These are phyloP conservation scores for Balanococcus diminutus DNA, from an alignment of 2,888 invertebrate species.

Conservation along the genomic window DNA sequence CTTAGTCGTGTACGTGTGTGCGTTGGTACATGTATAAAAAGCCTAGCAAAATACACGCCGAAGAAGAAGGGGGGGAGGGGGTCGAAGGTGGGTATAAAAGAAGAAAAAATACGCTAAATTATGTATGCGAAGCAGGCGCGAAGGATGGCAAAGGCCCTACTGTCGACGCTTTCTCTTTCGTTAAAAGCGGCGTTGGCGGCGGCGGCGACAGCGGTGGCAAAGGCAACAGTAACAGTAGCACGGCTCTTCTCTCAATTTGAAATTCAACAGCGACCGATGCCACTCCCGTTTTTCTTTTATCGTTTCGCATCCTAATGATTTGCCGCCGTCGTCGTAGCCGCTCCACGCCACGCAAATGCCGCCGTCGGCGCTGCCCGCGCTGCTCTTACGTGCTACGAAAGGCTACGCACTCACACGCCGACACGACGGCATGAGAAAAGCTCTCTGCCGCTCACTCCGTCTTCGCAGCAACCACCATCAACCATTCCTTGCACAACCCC, in stretches of 20 bases:
- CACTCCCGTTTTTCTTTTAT: conserved; percentile 54
- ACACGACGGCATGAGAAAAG: not conserved
- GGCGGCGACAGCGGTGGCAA: no score
- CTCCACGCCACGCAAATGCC: not conserved
- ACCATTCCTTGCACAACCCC: not conserved
- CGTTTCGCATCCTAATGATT: conserved; percentile 54
- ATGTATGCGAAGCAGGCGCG: conserved; percentile 55
- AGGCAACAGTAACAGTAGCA: conserved; percentile 43
- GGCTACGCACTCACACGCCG: not conserved
- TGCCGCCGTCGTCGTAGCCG: not conserved
- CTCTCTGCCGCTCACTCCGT: not conserved
- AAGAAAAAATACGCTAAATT: conserved; percentile 51
- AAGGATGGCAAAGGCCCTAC: conserved; percentile 53
- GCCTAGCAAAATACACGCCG: not conserved
- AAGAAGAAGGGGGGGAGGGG: not conserved
- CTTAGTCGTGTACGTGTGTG: not conserved
- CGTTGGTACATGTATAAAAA: not conserved
- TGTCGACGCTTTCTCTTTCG: conserved; percentile 55
- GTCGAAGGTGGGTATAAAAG: not conserved
- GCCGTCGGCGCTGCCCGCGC: not conserved
- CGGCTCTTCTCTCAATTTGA: conserved; percentile 44
- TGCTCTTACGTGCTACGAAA: not conserved
- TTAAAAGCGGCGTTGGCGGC: no score
- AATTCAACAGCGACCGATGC: conserved; percentile 54
- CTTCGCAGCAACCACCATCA: not conserved